Evolutionary conservation across 2,888 invertebrate genomes (phyloP).

Genomic region (Metallyticus violacea): DNA sequence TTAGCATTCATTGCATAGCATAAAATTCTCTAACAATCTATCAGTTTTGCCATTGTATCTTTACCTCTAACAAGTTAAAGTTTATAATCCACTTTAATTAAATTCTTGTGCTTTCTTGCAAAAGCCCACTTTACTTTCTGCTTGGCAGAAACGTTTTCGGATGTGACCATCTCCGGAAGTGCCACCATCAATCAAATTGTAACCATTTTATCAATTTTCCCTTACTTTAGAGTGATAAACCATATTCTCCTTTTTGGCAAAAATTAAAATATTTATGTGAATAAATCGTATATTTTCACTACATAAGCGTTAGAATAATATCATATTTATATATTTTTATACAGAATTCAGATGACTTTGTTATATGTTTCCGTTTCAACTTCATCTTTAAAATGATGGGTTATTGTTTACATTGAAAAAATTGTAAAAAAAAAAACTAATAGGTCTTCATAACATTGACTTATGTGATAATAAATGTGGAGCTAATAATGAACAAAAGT

Average conservation of each 20-base stretch:
- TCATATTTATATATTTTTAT: no score
- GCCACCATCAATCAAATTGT: background rate
- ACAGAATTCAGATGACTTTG: no score
- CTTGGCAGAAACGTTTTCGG: background rate
- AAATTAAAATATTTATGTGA: background rate
- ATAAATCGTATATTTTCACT: no score
- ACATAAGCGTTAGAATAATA: no score
- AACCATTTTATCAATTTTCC: background rate
- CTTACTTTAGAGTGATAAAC: background rate
- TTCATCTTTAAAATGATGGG: no score
- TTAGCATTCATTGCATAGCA: background rate
- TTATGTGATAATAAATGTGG: no score
- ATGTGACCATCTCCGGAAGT: conserved; percentile 11
- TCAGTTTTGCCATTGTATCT: background rate
- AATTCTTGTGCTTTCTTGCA: background rate
- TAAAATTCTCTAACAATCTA: background rate
- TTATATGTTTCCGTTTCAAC: no score
- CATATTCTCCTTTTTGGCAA: background rate
- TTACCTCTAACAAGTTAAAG: background rate
- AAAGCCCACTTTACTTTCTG: background rate
- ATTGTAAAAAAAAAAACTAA: no score
- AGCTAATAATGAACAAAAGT: no score
- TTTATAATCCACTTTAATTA: background rate
- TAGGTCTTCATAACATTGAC: no score
- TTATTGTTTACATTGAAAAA: no score